phyloP scores from a whole-genome alignment of 2,113 vertebrate genomes.

The Odocoileus virginianus region DNA sequence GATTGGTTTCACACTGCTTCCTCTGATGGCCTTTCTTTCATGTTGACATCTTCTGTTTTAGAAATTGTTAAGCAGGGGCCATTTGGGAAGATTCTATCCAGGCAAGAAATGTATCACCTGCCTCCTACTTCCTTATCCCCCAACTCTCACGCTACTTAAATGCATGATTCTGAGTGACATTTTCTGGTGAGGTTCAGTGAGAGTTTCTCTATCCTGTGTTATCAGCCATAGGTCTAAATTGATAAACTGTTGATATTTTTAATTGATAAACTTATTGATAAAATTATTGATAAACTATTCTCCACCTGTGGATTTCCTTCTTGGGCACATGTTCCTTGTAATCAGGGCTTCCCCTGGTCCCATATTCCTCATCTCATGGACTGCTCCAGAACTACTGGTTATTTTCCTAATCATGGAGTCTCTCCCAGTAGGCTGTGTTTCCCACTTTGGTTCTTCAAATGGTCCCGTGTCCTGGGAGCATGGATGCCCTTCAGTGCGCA shows the following conservation, averaged over 20 bases:
- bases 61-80: background rate
- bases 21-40: background rate
- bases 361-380: background rate
- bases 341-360: background rate
- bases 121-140: background rate
- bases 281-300: background rate
- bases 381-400: background rate
- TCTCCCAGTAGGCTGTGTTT: background rate
- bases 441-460: slow-evolving; percentile 42
- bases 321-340: background rate
- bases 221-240: background rate
- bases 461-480: slow-evolving; percentile 36
- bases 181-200: background rate
- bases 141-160: background rate
- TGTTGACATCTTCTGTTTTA: background rate
- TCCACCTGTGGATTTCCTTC: background rate
- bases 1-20: background rate
- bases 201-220: background rate
- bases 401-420: background rate
- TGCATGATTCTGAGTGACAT: background rate
- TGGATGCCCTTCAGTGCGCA: slow-evolving; percentile 41
- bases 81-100: background rate
- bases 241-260: background rate
- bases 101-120: background rate
- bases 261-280: background rate